Base-by-base conservation (phyloP, 2,797 vertebrate species). In the Hephaestus fuliginosus region DNA sequence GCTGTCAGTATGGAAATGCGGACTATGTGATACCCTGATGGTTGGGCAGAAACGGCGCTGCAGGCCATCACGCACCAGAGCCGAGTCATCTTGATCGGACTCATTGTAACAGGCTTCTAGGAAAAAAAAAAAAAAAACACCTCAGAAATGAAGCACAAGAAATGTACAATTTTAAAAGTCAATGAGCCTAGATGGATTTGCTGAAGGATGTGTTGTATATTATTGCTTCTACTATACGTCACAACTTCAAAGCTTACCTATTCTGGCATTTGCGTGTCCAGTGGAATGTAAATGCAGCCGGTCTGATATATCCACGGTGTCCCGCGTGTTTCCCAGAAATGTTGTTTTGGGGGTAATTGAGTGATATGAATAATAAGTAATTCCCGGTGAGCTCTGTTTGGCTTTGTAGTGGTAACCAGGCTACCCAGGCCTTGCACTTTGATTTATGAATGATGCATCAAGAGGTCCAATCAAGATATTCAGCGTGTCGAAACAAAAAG, bases 391-490 rank as follows among this genome's bases (percentile, higher is more conserved):
- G 86, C 71, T 76, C 13, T 12, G 56, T 85, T 88, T 71, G 74
- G 76, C 86, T 91, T 93, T 90, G 85, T 87, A 90, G 86, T 88
- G 84, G 62, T 88, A 91, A 90, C 78, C 67, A 86, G 86, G 74
- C 62, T 30, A 67, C 70, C 67, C 63, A 61, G 77, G 76, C 78
- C 79, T 77, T 76, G 72, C 82, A 74, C 85, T 87, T 84, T 79
- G 78, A 91, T 89, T 70, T 69, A 84, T 91, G 74, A 94, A 90
- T 91, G 87, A 93, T 92, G 90, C 88, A 89, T 91, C 81, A 74
- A 83, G 74, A 88, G 68, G 78, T 64, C 81, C 78, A 84, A 91
- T 89, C 69, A 83, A 82, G 83, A 78, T 76, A 65, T 80, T 84
- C 74, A 58, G 70, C 2, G 17, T 2, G 14, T 51, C 66, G 71